These are phyloP conservation scores for Heterochromis multidens DNA, from an alignment of 2,113 vertebrate genomes.

Conservation along the genomic window DNA sequence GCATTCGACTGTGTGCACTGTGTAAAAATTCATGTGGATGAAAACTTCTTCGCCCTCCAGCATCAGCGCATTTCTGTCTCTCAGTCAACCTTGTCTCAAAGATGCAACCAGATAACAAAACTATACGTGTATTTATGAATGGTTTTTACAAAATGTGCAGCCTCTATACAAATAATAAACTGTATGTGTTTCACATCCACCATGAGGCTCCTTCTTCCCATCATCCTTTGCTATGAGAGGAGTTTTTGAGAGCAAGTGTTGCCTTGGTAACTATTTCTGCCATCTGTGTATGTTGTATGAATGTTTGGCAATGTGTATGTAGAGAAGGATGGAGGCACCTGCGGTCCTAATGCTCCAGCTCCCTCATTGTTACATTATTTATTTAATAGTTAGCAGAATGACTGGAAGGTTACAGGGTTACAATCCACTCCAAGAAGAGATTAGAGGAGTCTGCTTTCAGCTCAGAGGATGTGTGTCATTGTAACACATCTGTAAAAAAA, in stretches of 20 bases:
- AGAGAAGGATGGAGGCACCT: constrained; percentile 21
- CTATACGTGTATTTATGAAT: not conserved
- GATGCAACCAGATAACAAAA: constrained; percentile 25
- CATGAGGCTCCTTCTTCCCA: constrained; percentile 10
- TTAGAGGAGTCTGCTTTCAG: constrained; percentile 26
- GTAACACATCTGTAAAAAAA: not conserved
- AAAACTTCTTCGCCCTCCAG: constrained; percentile 20
- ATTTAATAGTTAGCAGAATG: constrained; percentile 48
- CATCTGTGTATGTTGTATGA: constrained; percentile 51
- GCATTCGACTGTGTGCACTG: not conserved
- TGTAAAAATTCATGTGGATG: constrained; percentile 17
- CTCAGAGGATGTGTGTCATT: not conserved
- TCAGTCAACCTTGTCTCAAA: constrained; percentile 22
- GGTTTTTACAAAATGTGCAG: not conserved
- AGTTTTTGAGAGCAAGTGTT: constrained; percentile 57
- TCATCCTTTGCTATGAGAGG: constrained; percentile 33
- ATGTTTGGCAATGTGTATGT: constrained; percentile 17
- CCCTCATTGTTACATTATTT: constrained; percentile 56
- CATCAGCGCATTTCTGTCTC: constrained; percentile 19
- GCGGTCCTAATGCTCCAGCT: constrained; percentile 34
- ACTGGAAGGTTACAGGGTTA: constrained; percentile 60
- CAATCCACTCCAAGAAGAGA: constrained; percentile 21
- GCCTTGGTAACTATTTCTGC: constrained; percentile 66
- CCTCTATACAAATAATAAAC: not conserved
- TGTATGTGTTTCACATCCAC: not conserved